These are phyloP conservation scores for Gymnothorax reevesii DNA, from an alignment of 2,797 vertebrate genomes.

Conservation along the genomic window DNA sequence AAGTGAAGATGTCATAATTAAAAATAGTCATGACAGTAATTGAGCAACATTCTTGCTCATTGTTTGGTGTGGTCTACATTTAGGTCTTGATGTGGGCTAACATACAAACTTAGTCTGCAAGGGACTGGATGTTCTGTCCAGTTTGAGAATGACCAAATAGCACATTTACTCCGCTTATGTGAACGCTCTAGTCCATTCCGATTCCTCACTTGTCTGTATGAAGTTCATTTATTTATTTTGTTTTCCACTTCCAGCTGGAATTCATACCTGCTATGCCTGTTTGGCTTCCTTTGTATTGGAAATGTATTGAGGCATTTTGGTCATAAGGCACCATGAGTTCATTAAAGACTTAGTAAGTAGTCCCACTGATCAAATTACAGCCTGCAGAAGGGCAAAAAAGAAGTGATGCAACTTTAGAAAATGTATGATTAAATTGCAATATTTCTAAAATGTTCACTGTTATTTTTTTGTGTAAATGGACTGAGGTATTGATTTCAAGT, in stretches of 20 bases:
- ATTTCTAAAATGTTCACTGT: not conserved
- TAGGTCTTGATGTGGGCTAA: not conserved
- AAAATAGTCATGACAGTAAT: too few species aligned
- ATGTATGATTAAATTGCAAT: not conserved
- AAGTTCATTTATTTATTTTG: not conserved
- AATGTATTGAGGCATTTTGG: conserved; percentile 22
- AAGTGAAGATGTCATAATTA: not conserved
- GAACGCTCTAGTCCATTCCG: not conserved
- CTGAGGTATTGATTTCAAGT: not conserved
- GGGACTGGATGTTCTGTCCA: not conserved
- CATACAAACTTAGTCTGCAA: not conserved
- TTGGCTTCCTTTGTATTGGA: conserved; percentile 20
- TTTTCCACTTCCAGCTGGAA: conserved; percentile 35
- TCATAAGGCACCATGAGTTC: not conserved
- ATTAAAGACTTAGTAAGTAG: not conserved
- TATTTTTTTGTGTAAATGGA: not conserved
- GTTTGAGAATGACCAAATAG: not conserved
- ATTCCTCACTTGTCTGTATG: not conserved
- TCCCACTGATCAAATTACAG: not conserved
- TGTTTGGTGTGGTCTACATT: not conserved
- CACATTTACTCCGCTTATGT: not conserved
- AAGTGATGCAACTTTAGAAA: not conserved
- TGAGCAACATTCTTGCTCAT: not conserved
- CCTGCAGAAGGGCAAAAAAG: not conserved
- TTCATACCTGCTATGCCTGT: conserved; percentile 13